A percentile compares a stretch with the other conserved stretches of the same genome.
These are phyloP conservation scores for Myopa tessellatipennis DNA, from an alignment of 2,888 invertebrate genomes.

Conservation along the genomic window DNA sequence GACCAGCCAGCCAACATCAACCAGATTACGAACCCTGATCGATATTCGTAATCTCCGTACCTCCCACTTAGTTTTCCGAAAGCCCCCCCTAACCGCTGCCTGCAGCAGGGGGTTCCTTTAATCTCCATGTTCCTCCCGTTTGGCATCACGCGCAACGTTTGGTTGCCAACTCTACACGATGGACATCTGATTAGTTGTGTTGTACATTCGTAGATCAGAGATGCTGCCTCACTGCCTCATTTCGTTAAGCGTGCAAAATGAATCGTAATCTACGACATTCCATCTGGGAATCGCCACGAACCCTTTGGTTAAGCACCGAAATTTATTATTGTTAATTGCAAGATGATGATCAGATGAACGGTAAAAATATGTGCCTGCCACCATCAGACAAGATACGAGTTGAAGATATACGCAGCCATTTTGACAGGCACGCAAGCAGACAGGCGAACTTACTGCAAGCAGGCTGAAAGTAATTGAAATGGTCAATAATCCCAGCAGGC, in stretches of 20 bases:
- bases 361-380: constrained; percentile 51
- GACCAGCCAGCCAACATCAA: neutral
- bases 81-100: neutral
- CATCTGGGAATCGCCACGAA: constrained; percentile 8
- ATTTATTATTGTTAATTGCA: constrained; percentile 66
- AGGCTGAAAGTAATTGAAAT: constrained; percentile 64
- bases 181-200: too few species aligned
- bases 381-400: neutral
- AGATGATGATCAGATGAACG: constrained; percentile 63
- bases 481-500: constrained; percentile 54
- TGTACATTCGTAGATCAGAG: too few species aligned
- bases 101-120: too few species aligned
- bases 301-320: constrained; percentile 40
- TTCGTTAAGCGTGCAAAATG: neutral
- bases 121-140: too few species aligned
- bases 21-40: neutral
- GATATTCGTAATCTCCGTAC: neutral
- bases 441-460: neutral
- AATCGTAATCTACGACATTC: constrained; percentile 17
- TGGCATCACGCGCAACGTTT: too few species aligned
- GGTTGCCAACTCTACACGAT: too few species aligned
- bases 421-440: constrained; percentile 52
- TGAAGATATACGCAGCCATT: neutral
- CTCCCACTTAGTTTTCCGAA: neutral
- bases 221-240: neutral